These are phyloP conservation scores for Ethmia dodecea DNA, from an alignment of 2,888 invertebrate species.

Conservation along the genomic window DNA sequence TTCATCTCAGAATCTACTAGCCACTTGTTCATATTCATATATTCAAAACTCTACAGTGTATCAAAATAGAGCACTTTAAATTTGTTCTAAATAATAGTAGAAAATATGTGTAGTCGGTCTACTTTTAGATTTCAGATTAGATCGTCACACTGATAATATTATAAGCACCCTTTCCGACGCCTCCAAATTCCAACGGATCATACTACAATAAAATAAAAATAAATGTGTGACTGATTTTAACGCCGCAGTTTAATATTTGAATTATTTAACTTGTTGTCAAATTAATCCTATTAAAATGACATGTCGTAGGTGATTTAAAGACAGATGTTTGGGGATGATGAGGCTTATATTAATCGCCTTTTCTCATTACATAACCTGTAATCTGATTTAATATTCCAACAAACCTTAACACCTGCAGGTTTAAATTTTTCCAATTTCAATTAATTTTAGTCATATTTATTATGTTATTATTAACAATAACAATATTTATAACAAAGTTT, in stretches of 20 bases:
- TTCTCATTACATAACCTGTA: no score
- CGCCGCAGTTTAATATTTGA: conserved; percentile 12
- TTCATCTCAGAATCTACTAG: no score
- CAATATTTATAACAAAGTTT: no score
- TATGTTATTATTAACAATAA: no score
- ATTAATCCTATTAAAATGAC: conserved; percentile 60
- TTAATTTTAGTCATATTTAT: no score
- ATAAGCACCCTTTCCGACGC: conserved; percentile 28
- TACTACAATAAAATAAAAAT: conserved; percentile 28
- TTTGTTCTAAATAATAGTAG: conserved; percentile 24
- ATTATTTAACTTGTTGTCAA: conserved; percentile 33
- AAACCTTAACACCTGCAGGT: no score
- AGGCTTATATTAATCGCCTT: conserved; percentile 32
- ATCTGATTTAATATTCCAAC: no score
- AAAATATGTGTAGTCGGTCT: conserved; percentile 39
- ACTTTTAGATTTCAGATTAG: conserved; percentile 34
- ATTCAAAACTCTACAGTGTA: background rate
- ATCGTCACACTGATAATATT: conserved; percentile 34
- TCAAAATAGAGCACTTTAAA: no score
- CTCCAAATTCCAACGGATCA: conserved; percentile 28
- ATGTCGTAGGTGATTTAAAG: conserved; percentile 34
- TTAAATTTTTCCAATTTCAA: no score
- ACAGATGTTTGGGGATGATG: conserved; percentile 24
- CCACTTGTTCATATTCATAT: no score
- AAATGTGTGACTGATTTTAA: conserved; percentile 22